Percentiles rank a stretch among this genome's conserved stretches.
Conservation (phyloP, 53 echinoderm and acorn worm species). For the Hippasteria phrygiana region DNA sequence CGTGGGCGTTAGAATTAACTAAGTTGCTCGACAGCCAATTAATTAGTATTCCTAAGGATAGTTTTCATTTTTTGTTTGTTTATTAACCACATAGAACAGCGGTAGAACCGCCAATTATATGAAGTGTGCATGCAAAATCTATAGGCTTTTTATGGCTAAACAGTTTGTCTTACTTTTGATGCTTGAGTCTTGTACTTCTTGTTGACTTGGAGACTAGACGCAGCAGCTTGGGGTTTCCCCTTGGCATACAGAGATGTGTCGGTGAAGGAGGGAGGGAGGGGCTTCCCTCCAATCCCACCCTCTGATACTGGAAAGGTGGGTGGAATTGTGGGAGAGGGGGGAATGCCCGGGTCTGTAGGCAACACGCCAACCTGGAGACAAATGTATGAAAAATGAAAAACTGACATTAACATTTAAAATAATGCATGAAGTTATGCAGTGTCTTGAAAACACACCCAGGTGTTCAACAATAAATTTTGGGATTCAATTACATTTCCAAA, state of each 20-base stretch:
- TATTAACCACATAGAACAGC: no score
- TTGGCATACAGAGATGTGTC: conserved; percentile 75
- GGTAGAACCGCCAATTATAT: no score
- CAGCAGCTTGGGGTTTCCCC: conserved; percentile 78
- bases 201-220: conserved; percentile 58
- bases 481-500: no score
- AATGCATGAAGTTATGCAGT: no score
- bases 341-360: conserved; percentile 70
- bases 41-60: no score
- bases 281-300: conserved; percentile 68
- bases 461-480: no score
- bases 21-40: no score
- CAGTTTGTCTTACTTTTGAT: background rate
- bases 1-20: no score
- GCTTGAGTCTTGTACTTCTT: conserved; percentile 73
- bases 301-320: conserved; percentile 39
- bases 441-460: background rate
- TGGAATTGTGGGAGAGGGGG: conserved; percentile 45
- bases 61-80: no score
- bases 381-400: background rate
- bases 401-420: no score
- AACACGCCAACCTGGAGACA: conserved; percentile 73
- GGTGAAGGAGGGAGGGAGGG: conserved; percentile 58
- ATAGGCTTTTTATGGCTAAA: no score
- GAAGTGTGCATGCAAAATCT: no score